Conservation (phyloP, 2,888 invertebrate species). For the Ochlodes sylvanus region DNA sequence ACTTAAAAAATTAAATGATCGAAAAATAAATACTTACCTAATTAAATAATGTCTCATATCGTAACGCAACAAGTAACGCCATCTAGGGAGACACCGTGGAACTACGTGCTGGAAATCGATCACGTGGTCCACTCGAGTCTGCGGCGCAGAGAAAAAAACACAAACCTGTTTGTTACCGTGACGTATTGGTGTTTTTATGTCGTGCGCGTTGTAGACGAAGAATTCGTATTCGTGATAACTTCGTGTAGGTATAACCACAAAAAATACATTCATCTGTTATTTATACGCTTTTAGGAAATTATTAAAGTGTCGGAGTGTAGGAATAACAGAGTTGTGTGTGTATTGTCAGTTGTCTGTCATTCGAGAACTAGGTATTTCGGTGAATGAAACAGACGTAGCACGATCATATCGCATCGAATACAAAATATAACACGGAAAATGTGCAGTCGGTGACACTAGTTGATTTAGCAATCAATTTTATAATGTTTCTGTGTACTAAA, state of each 20-base stretch:
- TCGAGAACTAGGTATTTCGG: conserved; percentile 41
- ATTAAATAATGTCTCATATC: neutral
- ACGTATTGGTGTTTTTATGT: conserved; percentile 77
- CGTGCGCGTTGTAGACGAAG: conserved; percentile 56
- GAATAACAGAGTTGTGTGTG: conserved; percentile 31
- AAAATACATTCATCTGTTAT: conserved; percentile 30
- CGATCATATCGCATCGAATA: conserved; percentile 48
- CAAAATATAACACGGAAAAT: conserved; percentile 66
- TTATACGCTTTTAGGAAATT: conserved; percentile 5
- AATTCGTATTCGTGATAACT: conserved; percentile 49
- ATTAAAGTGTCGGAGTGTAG: conserved; percentile 26
- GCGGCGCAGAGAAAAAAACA: conserved; percentile 60
- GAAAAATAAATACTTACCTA: no score
- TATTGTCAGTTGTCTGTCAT: conserved; percentile 40
- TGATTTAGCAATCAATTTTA: conserved; percentile 28
- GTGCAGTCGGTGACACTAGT: conserved; percentile 55
- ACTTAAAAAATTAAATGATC: no score
- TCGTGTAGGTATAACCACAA: conserved; percentile 37
- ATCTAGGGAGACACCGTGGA: conserved; percentile 56
- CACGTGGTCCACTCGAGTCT: conserved; percentile 58
- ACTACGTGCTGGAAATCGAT: conserved; percentile 59
- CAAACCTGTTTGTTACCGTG: conserved; percentile 77
- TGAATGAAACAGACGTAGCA: conserved; percentile 45
- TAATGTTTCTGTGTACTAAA: conserved; percentile 34
- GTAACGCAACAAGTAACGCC: conserved; percentile 48